Conservation (phyloP, 1,140 invertebrate species). For the Sitophilus oryzae region DNA sequence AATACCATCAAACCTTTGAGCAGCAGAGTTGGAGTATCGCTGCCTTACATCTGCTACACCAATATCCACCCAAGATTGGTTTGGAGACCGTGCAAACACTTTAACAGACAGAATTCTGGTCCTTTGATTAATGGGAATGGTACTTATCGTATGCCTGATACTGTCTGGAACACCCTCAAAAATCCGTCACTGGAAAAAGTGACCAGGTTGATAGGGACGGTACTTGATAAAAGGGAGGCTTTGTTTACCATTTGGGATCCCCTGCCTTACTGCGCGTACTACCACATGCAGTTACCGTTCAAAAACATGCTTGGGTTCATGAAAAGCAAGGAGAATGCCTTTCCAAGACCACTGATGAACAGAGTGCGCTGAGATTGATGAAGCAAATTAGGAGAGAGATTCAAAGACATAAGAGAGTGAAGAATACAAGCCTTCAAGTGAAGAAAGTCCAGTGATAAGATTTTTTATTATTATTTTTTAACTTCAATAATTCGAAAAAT, state of each 20-base stretch:
- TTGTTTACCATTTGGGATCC: constrained; percentile 77
- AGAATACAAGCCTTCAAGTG: too few relatives aligned
- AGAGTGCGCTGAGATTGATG: constrained; percentile 33
- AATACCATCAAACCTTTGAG: constrained; percentile 54
- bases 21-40: constrained; percentile 65
- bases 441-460: too few relatives aligned
- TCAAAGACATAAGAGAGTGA: constrained; percentile 24
- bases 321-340: constrained; percentile 37
- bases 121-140: constrained; percentile 45
- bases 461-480: constrained; percentile 6
- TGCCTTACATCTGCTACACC: constrained; percentile 71
- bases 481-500: too few relatives aligned
- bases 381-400: constrained; percentile 36
- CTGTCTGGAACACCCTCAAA: constrained; percentile 47
- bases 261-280: constrained; percentile 74
- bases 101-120: constrained; percentile 51
- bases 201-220: constrained; percentile 56
- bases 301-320: constrained; percentile 52
- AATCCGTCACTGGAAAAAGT: constrained; percentile 48
- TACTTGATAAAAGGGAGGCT: constrained; percentile 67
- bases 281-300: constrained; percentile 69
- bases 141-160: constrained; percentile 50
- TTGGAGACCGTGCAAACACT: constrained; percentile 57
- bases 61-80: constrained; percentile 58
- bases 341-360: constrained; percentile 37